These are phyloP conservation scores for Anseranas semipalmata DNA, from an alignment of 2,113 vertebrate genomes.

Conservation along the genomic window DNA sequence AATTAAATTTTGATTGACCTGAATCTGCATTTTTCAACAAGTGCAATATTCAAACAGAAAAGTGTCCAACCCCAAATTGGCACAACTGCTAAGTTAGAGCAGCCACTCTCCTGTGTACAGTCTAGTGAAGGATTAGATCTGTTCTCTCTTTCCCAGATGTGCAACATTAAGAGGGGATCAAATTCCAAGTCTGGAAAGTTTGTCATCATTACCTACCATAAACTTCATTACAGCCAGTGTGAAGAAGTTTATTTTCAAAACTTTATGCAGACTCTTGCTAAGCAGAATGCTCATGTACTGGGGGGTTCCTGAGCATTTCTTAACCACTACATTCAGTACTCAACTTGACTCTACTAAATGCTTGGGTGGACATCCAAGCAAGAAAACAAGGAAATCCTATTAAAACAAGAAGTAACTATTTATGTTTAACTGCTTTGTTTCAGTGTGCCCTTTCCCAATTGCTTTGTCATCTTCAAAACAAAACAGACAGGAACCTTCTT, in stretches of 20 bases:
- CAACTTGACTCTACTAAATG: background rate
- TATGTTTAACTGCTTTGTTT: background rate
- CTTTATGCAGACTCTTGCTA: background rate
- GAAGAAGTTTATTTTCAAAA: background rate
- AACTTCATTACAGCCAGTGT: background rate
- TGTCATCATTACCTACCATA: background rate
- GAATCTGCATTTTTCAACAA: conserved; percentile 6
- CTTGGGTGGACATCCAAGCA: background rate
- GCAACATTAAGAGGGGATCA: background rate
- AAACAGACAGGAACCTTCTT: background rate
- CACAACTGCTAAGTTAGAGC: background rate
- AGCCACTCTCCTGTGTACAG: background rate
- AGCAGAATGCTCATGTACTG: background rate
- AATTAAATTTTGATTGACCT: background rate
- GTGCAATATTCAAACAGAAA: background rate
- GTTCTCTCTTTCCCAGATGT: background rate
- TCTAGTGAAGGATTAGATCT: background rate
- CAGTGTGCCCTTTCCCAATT: background rate
- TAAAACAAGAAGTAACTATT: background rate
- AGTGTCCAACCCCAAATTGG: background rate
- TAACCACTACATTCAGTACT: background rate
- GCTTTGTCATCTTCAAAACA: background rate
- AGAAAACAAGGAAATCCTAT: background rate
- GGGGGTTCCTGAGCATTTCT: background rate
- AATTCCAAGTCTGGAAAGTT: background rate